These are phyloP conservation scores for Dynastes hyllus DNA, from an alignment of 2,888 invertebrate species.

Conservation along the genomic window DNA sequence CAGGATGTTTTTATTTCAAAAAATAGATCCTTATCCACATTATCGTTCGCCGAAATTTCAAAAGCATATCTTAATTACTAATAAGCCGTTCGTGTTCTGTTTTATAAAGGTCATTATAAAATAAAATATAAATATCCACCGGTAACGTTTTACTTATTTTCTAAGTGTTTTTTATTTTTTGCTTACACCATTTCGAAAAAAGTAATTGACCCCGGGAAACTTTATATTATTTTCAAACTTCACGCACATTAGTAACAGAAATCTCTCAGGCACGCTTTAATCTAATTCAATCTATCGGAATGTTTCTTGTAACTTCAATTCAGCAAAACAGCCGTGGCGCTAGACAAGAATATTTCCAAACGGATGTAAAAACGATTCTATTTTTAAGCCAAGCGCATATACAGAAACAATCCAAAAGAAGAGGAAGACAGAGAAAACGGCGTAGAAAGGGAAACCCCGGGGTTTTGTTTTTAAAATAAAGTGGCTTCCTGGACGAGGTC, in stretches of 20 bases:
- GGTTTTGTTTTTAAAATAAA: conserved; percentile 48
- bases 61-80: no score
- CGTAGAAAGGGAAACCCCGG: conserved; percentile 24
- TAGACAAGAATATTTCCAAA: conserved; percentile 39
- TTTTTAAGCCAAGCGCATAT: conserved; percentile 32
- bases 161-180: no score
- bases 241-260: background rate
- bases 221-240: background rate
- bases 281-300: conserved; percentile 27
- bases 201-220: no score
- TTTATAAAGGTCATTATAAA: no score
- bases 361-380: conserved; percentile 45
- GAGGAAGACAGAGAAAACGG: conserved; percentile 20
- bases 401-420: conserved; percentile 30
- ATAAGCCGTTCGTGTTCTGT: no score
- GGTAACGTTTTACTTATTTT: no score
- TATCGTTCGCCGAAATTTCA: no score
- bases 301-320: conserved; percentile 30
- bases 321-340: conserved; percentile 32
- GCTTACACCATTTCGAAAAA: no score
- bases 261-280: conserved; percentile 12
- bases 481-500: conserved; percentile 49
- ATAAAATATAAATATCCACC: no score
- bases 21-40: no score
- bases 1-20: no score